Percentiles rank a stretch among this genome's conserved stretches.
phyloP scores from a whole-genome alignment of 2,888 invertebrate genomes.

The Spisula solida region DNA sequence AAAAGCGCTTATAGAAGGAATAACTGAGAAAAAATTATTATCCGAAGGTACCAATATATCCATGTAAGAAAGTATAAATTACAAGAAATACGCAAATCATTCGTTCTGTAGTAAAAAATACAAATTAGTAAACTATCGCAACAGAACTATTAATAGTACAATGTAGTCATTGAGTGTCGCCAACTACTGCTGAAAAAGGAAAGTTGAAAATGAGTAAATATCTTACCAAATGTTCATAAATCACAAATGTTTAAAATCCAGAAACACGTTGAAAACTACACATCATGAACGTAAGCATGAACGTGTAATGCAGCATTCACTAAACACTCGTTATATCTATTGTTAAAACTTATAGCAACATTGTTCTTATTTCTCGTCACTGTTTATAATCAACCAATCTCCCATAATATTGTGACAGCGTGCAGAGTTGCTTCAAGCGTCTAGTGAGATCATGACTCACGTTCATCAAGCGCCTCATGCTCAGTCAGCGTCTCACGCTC shows the following conservation, averaged over 20 bases:
- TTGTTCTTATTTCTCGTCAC: conserved; percentile 9
- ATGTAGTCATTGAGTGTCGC: no score
- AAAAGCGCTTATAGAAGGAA: no score
- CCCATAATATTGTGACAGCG: conserved; percentile 15
- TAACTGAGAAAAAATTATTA: no score
- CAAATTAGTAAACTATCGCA: no score
- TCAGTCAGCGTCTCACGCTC: conserved; percentile 23
- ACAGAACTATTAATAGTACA: no score
- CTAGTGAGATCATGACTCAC: conserved; percentile 18
- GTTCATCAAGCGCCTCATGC: conserved; percentile 7
- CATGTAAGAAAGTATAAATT: no score
- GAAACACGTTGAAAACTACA: background rate
- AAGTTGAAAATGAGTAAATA: background rate
- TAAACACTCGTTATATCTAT: background rate
- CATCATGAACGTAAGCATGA: background rate
- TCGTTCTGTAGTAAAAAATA: no score
- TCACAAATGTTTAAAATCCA: background rate
- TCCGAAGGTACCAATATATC: no score
- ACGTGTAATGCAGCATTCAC: background rate
- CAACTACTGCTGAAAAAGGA: no score
- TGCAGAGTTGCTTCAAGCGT: conserved; percentile 18
- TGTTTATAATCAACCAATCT: background rate
- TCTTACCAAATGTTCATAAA: background rate
- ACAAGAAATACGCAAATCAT: no score
- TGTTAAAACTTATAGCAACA: background rate